These are phyloP conservation scores for Thalassarche chlororhynchos DNA, from an alignment of 2,113 vertebrate species.

Conservation along the genomic window DNA sequence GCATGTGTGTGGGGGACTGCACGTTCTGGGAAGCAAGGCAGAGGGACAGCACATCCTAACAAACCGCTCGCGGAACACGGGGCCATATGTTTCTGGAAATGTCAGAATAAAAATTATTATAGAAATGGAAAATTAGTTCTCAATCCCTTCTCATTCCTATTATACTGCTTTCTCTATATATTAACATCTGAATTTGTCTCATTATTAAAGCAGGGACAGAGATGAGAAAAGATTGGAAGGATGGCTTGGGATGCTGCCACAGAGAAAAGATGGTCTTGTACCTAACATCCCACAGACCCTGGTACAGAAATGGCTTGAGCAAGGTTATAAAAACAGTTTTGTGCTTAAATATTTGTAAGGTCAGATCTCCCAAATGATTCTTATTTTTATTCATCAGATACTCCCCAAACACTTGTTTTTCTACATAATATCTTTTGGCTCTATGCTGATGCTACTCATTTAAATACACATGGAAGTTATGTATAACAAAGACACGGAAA, in stretches of 20 bases:
- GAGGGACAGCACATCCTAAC: conserved; percentile 53
- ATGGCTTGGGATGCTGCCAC: background rate
- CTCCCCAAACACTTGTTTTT: conserved; percentile 16
- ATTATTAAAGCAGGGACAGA: background rate
- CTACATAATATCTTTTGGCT: background rate
- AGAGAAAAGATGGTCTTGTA: background rate
- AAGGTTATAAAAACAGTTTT: background rate
- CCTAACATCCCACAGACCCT: background rate
- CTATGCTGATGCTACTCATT: background rate
- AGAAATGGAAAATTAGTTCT: conserved; percentile 40
- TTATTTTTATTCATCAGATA: conserved; percentile 16
- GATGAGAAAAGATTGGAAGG: background rate
- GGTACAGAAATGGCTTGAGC: background rate
- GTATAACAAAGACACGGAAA: background rate
- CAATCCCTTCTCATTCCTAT: background rate
- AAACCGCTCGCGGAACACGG: background rate
- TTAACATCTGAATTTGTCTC: background rate
- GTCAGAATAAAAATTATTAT: conserved; percentile 38
- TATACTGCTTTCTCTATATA: background rate
- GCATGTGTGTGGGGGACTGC: conserved; percentile 29
- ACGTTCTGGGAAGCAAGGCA: conserved; percentile 19
- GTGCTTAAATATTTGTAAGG: background rate
- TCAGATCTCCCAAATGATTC: background rate
- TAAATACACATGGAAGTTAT: conserved; percentile 1
- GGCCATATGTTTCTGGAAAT: conserved; percentile 67